Base-by-base conservation (phyloP, 2,113 vertebrate species). In the Caloenas nicobarica region DNA sequence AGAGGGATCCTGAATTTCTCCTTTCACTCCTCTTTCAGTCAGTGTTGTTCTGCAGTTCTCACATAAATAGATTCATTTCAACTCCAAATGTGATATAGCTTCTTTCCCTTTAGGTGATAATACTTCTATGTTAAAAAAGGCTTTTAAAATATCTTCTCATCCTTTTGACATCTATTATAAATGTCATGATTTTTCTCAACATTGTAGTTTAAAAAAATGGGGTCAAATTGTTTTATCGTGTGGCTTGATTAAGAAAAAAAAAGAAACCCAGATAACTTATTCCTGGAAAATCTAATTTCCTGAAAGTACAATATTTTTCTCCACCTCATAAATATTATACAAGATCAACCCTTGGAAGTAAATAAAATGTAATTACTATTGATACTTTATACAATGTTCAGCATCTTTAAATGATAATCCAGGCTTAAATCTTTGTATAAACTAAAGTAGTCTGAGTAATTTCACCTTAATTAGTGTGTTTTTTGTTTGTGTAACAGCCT, bases 291-390 rank as follows among this genome's bases (percentile, higher is more conserved):
- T 22, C 24, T 36, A 51, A 86, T 96, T 96, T 86, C 54, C 72
- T 84, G 48, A 74, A 94, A 91, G 31, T 92, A 31, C 34, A 62
- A 25, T 64, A 93, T 95, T 95, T 97, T 70, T 88, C 29, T 89
- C 6, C 48, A 86, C 61, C 46, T 97, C 61, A 87, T 73, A 94
- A 88, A 89, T 95, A 78, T 90, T 96, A 87, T 85, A 90, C 29
- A 14, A 70, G 76, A 89, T 92, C 77, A 96, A 16, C 28, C 42
- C n/a, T 88, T 92, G 65, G 82, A 97, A 96, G 58, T 86, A 97
- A 97, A 97, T 93, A 97, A 96, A 95, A 72, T 78, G 22, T 94
- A 95, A 97, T 97, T 94, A 97, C 94, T 95, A 95, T 88, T 96
- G 92, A 95, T 93, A 91, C 61, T 95, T 96, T 77, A 87, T 94